These are phyloP conservation scores for Geotrypetes seraphini DNA, from an alignment of 2,797 vertebrate genomes.

Conservation along the genomic window DNA sequence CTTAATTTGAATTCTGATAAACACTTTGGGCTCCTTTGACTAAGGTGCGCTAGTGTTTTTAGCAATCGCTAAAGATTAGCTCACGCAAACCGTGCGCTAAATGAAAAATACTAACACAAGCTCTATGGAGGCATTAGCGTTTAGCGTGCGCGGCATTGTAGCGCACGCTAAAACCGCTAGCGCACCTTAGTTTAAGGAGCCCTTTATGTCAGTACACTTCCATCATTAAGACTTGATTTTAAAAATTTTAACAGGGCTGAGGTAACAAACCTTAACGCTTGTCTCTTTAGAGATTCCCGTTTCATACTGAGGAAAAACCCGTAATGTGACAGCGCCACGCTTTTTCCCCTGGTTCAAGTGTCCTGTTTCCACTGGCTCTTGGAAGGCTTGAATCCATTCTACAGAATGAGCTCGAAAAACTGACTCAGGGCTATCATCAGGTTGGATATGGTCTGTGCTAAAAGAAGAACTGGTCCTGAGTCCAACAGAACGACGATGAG, in stretches of 20 bases:
- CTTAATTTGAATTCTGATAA: too few relatives aligned
- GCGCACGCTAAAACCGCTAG: too few relatives aligned
- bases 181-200: too few relatives aligned
- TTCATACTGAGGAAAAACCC: constrained; percentile 75
- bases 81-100: too few relatives aligned
- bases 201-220: too few relatives aligned
- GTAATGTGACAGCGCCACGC: constrained; percentile 56
- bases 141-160: too few relatives aligned
- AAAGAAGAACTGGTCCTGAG: constrained; percentile 1
- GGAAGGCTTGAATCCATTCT: constrained; percentile 65
- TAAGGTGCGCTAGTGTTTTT: too few relatives aligned
- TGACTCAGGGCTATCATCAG: not conserved
- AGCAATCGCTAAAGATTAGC: too few relatives aligned
- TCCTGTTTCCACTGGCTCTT: constrained; percentile 28
- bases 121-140: too few relatives aligned
- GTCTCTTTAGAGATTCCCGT: constrained; percentile 79
- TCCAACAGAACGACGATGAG: constrained; percentile 12
- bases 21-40: too few relatives aligned
- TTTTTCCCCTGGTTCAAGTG: constrained; percentile 41
- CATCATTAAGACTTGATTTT: too few relatives aligned
- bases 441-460: constrained; percentile 6
- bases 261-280: constrained; percentile 65
- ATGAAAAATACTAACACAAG: too few relatives aligned
- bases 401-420: constrained; percentile 52
- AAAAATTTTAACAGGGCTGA: not conserved